Base-by-base conservation (phyloP, 2,113 vertebrate genomes). In the Mesembrinibis cayennensis region DNA sequence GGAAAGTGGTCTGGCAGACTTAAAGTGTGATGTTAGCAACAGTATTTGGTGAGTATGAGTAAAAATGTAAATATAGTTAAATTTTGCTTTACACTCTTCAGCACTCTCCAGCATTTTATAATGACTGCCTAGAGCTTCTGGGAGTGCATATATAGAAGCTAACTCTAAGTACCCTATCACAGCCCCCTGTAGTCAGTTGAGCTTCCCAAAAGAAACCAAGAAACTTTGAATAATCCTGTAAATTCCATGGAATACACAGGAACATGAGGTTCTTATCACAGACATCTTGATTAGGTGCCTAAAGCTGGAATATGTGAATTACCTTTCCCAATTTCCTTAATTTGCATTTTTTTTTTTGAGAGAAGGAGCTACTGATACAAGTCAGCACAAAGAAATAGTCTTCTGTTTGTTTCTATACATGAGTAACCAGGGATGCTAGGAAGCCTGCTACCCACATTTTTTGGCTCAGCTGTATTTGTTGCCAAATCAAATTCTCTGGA, bases 21-120 rank as follows among this genome's bases (percentile, higher is more conserved):
- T 53, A 16, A 56, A 61, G 58, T 38, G 42, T 0, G 2, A 62
- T 62, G 29, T 45, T 82, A 93, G 52, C 55, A 78, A 34, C 25
- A 53, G 55, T 71, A 84, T 89, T 90, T 95, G 36, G 66, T 78
- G 50, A 89, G 50, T 53, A 73, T 30, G 7, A 95, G 27, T 80
- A 82, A 94, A 88, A 94, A 83, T 79, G 44, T 94, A 95, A 97
- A 89, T 65, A 59, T 23, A 66, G 84, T 50, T 86, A 74, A 45
- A 86, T 89, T 91, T 91, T 93, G 56, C 67, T 91, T 89, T 38
- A 82, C 30, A 16, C 11, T 36, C 32, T 86, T 94, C 53, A 90
- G 44, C 45, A 87, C 47, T 49, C 47, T 80, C 56, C 14, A 72
- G 11, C 26, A 92, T 56, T 87, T 85, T 87, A 40, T 65, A 87